These are phyloP conservation scores for Lycopodina hypogea DNA, from an alignment of 37 sponge, comb jelly and placozoan species.

Conservation along the genomic window DNA sequence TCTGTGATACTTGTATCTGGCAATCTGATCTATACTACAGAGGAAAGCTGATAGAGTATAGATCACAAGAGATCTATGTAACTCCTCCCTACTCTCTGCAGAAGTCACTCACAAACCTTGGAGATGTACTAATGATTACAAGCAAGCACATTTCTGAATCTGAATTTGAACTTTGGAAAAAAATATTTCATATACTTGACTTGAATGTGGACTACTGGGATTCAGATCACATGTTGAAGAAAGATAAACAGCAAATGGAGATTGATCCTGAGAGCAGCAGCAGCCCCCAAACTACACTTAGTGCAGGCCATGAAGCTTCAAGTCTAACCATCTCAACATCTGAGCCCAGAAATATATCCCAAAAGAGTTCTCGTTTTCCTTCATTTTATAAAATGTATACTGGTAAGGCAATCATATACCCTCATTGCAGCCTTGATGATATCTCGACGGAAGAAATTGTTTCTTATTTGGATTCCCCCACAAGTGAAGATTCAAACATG, in stretches of 20 bases:
- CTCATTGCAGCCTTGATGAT: constrained; percentile 44
- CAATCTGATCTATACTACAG: constrained; percentile 66
- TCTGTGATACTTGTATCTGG: constrained; percentile 58
- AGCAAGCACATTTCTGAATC: constrained; percentile 23
- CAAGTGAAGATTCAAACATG: constrained; percentile 48
- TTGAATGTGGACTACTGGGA: constrained; percentile 72
- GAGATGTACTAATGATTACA: constrained; percentile 62
- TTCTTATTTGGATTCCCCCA: constrained; percentile 35
- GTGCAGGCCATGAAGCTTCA: neutral
- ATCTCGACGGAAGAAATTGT: constrained; percentile 43
- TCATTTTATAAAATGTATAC: constrained; percentile 48
- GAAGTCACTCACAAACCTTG: neutral
- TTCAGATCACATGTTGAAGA: neutral
- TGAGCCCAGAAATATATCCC: neutral
- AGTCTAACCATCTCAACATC: neutral
- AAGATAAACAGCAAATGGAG: neutral
- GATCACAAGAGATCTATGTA: constrained; percentile 39
- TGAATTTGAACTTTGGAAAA: constrained; percentile 64
- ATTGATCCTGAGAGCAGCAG: neutral
- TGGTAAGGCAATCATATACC: constrained; percentile 69
- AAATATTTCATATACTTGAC: constrained; percentile 38
- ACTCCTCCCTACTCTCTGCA: constrained; percentile 46
- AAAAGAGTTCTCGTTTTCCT: neutral
- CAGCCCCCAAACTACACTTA: neutral
- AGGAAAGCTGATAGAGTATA: constrained; percentile 75